Evolutionary conservation across 2,888 invertebrate species (phyloP), one percentile per base, ranked within the genome.

Genomic region (Lutraria lutraria): DNA sequence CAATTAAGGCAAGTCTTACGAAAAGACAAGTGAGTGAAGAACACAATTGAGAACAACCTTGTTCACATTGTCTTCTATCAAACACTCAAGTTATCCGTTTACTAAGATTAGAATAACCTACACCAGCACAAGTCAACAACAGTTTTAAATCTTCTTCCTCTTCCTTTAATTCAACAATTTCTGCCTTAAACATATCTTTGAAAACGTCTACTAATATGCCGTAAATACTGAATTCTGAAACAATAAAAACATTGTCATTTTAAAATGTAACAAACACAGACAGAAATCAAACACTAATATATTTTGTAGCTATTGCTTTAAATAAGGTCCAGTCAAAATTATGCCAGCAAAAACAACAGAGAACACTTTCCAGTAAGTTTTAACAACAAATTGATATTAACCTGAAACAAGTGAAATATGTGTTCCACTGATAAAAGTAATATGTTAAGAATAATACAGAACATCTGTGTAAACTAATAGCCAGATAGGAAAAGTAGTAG

Each of bases 101-200:
- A 97, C 98, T 99, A 90, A 99, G 97, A 97, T 99, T 99, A 83
- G 98, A 98, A 96, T 98, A 99, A 68, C 99, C 99, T 93, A 98
- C 98, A 76, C 99, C 99, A 43, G 99, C 98, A 97, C 99, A 99
- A 1, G 99, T 99, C 96, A 99, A 97, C 85, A 98, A 97, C 25
- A 99, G 98, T 88, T 92, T 88, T 89, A 95, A 91, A 53, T 93
- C 93, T 68, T 95, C 95, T 31, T 93, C 93, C 31, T 92, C 93
- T 12, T 94, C 93, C 31, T 84, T 81, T 29, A 81, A 81, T 53
- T 68, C 84, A 34, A 95, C 90, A 12, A 90, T 91, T 60, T 97
- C 96, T 16, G 99, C 97, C 97, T 99, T 99, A 97, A 99, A 99
- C 95, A 98, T 98, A 13, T 99, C 97, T 3, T 98, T 98, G 96